Evolutionary conservation across 2,888 invertebrate genomes (phyloP), one percentile per base, ranked within the genome.

Genomic region (Drosophila mulleri): DNA sequence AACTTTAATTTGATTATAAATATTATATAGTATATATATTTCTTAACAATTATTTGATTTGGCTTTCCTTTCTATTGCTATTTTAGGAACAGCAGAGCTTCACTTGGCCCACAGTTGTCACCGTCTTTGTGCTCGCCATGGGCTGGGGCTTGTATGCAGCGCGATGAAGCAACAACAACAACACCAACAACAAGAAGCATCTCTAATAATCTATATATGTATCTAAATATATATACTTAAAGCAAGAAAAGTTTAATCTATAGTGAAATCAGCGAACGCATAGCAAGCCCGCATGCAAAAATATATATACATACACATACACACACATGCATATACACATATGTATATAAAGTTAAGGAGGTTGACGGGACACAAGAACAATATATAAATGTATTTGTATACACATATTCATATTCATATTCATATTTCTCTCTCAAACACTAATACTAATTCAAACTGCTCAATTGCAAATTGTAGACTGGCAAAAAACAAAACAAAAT

Each of bases 81-180:
- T 41, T 90, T 2, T 79, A 92, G 92, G 91, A 92, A 73, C 92
- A 90, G 62, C 92, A 91, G 67, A 91, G 91, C 76, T 92, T 93
- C 81, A 92, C 92, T 66, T 93, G 93, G 93, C 93, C 93, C 68
- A 92, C 93, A 53, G 92, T 93, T 70, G 92, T 93, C 23, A 92
- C 93, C 59, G 92, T 93, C 3, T 92, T 93, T 58, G 92, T 93
- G 52, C 89, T 93, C 69, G 93, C 93, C 77, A 92, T 93, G 88
- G 93, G 93, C 59, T 93, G 93, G 83, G 93, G 93, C 59, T 92
- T 92, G 72, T 91, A 93, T 63, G 93, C 92, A 60, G 92, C 93
- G 69, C 93, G 93, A 92, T 93, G 92, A 93, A 69, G 60, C 57
- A n/a, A 7, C 11, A 63, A 11, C 56, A 52, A 16, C 11, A 52